Base-by-base conservation (phyloP, 2,797 vertebrate species). In the Epinephelus coioides region DNA sequence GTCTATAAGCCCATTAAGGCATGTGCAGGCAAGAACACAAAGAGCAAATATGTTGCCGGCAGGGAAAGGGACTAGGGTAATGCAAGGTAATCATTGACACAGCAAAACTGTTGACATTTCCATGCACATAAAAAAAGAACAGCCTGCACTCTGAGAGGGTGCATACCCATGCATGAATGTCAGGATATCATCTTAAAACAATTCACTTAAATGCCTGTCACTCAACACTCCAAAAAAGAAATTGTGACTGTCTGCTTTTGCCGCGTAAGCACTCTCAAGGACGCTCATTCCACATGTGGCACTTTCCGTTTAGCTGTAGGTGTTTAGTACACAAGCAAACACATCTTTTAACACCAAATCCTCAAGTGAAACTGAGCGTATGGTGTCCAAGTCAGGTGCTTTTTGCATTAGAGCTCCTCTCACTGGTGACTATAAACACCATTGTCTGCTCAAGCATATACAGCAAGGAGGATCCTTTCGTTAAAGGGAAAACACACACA, bases 81-180 rank as follows among this genome's bases (percentile, higher is more conserved):
- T 51, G 14, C 17, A 21, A 64, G 64, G 66, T 67, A 76, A 77
- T 78, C 69, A 76, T 21, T 88, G 64, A 88, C 61, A 49, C 17
- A 73, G 76, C 43, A 79, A 65, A 81, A 73, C 47, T 56, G 72
- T 76, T 80, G 69, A 63, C 82, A 75, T 79, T 75, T 71, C 38
- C 17, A 2, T 63, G 38, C 43, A 50, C 47, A 54, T 70, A 71
- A 64, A 72, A 81, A 78, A 63, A 66, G n/a, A 76, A 66, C 50
- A 19, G 60, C 38, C 34, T 47, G 15, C 61, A 25, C 40, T 72
- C 47, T 2, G 13, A 13, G 56, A 43, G 15, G 38, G 40, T 34
- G 18, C 23, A 56, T 27, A 61, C 6, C 13, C 3, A 40, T 13
- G 27, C 53, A 44, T 71, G 72, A 73, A 76, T 70, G 46, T 75